phyloP scores from a whole-genome alignment of 2,113 vertebrate genomes.

The Haemorhous mexicanus region DNA sequence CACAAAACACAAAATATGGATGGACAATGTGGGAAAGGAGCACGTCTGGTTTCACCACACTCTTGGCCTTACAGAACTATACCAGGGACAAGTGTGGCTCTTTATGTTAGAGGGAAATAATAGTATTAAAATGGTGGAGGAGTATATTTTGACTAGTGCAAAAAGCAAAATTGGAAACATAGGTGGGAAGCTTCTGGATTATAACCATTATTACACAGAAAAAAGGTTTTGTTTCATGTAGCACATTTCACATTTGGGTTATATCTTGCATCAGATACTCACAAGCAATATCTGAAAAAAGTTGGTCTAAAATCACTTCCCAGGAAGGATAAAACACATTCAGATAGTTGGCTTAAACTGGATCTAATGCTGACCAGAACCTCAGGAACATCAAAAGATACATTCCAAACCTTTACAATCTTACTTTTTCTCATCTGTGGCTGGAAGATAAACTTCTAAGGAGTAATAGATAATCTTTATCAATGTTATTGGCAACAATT shows the following conservation, averaged over 20 bases:
- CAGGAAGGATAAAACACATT: not conserved
- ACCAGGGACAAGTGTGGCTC: not conserved
- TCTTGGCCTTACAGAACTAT: not conserved
- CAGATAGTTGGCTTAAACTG: not conserved
- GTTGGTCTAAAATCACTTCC: not conserved
- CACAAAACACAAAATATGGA: not conserved
- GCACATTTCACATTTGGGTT: not conserved
- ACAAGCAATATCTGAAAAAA: not conserved
- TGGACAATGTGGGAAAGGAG: not conserved
- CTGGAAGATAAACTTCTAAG: not conserved
- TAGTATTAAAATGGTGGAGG: not conserved
- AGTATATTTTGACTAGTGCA: conserved; percentile 46
- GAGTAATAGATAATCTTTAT: not conserved
- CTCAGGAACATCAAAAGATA: not conserved
- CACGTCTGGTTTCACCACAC: not conserved
- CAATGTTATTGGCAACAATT: not conserved
- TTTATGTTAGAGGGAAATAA: not conserved
- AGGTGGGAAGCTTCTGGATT: conserved; percentile 40
- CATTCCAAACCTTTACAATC: not conserved
- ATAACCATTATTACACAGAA: not conserved
- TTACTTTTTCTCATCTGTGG: not conserved
- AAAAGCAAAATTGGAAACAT: conserved; percentile 2
- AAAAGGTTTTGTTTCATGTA: not conserved
- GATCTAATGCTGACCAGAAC: not conserved
- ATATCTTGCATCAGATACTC: not conserved